Percentiles rank a stretch among this genome's conserved stretches.
Evolutionary conservation across 2,888 invertebrate genomes (phyloP).

Genomic region (Archaeoteleia sp.): DNA sequence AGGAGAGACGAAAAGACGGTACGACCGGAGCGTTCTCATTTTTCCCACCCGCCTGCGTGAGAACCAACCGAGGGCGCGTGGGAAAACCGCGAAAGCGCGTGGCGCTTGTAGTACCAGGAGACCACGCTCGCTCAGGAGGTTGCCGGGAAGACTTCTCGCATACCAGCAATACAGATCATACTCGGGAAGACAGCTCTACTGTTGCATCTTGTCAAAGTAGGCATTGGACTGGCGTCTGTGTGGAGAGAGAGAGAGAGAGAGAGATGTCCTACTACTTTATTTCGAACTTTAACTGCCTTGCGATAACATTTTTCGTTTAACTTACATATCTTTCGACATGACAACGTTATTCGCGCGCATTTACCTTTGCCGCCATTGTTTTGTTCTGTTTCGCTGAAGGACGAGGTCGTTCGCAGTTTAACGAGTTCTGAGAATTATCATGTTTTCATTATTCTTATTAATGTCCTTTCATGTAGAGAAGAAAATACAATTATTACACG

Average conservation of each 20-base stretch:
- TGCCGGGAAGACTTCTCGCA: constrained; percentile 1
- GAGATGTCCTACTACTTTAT: background rate
- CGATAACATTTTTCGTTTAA: background rate
- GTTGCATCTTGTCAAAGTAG: constrained; percentile 7
- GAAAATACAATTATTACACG: too few species aligned
- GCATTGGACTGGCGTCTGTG: background rate
- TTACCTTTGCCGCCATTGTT: too few species aligned
- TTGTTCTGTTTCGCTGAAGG: too few species aligned
- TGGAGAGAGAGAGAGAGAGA: background rate
- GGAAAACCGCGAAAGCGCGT: constrained; percentile 72
- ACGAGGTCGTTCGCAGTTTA: too few species aligned
- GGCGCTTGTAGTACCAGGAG: constrained; percentile 72
- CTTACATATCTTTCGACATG: background rate
- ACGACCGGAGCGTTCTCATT: constrained; percentile 46
- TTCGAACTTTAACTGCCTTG: background rate
- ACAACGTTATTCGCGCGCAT: constrained; percentile 20
- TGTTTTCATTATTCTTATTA: too few species aligned
- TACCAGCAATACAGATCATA: background rate
- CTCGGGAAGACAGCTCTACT: background rate
- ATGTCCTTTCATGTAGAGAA: too few species aligned
- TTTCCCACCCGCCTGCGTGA: constrained; percentile 64
- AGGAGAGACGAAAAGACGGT: constrained; percentile 39
- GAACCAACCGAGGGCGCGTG: constrained; percentile 72
- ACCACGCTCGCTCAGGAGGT: constrained; percentile 59
- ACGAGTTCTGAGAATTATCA: too few species aligned